Evolutionary conservation across 2,888 invertebrate species (phyloP).

Genomic region (Mesorhabditis belari): DNA sequence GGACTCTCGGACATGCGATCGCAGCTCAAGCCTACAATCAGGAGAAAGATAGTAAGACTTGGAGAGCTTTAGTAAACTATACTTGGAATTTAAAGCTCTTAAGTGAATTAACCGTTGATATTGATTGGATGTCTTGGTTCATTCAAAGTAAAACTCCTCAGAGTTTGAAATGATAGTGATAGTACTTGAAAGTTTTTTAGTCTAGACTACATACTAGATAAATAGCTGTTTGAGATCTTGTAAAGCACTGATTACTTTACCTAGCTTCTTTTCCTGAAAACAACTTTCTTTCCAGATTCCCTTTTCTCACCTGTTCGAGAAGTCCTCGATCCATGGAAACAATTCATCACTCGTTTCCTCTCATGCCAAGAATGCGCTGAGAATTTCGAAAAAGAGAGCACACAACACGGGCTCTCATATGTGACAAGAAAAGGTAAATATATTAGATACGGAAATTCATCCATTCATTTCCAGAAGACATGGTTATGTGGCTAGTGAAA

Average conservation of each 20-base stretch:
- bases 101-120: too few species aligned
- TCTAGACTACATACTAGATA: background rate
- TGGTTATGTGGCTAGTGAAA: slow-evolving; percentile 83
- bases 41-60: slow-evolving; percentile 46
- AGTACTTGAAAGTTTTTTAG: background rate
- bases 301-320: slow-evolving; percentile 60
- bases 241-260: background rate
- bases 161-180: too few species aligned
- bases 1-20: slow-evolving; percentile 86
- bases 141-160: too few species aligned
- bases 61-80: background rate
- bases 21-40: slow-evolving; percentile 68
- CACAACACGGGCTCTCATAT: slow-evolving; percentile 36
- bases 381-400: slow-evolving; percentile 82
- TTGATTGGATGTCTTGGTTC: too few species aligned
- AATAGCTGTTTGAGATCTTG: background rate
- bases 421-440: slow-evolving; percentile 25
- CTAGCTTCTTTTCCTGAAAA: background rate
- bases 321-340: slow-evolving; percentile 75
- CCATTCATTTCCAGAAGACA: slow-evolving; percentile 72
- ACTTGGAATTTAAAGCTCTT: too few species aligned
- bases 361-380: slow-evolving; percentile 82
- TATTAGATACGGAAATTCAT: too few species aligned
- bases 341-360: slow-evolving; percentile 83
- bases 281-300: slow-evolving; percentile 20